Evolutionary conservation across 2,888 invertebrate species (phyloP).

Genomic region (Spisula solida): DNA sequence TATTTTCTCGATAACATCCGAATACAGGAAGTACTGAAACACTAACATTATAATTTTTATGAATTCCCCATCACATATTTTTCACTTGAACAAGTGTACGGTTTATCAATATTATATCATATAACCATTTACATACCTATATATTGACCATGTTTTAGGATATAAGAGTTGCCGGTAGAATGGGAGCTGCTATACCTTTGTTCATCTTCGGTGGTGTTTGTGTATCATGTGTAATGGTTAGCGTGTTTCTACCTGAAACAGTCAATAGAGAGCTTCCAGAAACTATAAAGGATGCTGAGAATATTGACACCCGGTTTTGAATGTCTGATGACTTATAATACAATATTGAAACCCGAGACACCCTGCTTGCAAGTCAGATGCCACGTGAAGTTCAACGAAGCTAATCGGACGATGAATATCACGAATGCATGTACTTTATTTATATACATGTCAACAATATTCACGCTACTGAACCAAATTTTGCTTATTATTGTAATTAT

Average conservation of each 20-base stretch:
- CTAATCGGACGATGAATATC: too few relatives aligned
- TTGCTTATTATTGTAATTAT: too few relatives aligned
- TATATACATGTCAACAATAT: too few relatives aligned
- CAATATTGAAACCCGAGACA: too few relatives aligned
- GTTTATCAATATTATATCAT: background rate
- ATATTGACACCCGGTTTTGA: background rate
- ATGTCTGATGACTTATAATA: too few relatives aligned
- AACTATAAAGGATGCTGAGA: constrained; percentile 5
- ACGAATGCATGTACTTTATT: too few relatives aligned
- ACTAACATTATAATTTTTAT: background rate
- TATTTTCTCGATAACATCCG: background rate
- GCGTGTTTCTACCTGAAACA: background rate
- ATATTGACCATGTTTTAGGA: background rate
- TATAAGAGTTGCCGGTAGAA: background rate
- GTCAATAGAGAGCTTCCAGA: background rate
- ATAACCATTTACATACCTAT: too few relatives aligned
- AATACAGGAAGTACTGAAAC: background rate
- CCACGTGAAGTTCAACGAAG: too few relatives aligned
- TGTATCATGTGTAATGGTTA: background rate
- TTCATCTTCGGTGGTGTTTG: background rate
- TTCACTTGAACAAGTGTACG: background rate
- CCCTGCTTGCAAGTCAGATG: too few relatives aligned
- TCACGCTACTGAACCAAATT: too few relatives aligned
- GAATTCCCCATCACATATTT: background rate
- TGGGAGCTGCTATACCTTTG: background rate